These are phyloP conservation scores for Pachycephus smyrnensis DNA, from an alignment of 2,888 invertebrate species.

Conservation along the genomic window DNA sequence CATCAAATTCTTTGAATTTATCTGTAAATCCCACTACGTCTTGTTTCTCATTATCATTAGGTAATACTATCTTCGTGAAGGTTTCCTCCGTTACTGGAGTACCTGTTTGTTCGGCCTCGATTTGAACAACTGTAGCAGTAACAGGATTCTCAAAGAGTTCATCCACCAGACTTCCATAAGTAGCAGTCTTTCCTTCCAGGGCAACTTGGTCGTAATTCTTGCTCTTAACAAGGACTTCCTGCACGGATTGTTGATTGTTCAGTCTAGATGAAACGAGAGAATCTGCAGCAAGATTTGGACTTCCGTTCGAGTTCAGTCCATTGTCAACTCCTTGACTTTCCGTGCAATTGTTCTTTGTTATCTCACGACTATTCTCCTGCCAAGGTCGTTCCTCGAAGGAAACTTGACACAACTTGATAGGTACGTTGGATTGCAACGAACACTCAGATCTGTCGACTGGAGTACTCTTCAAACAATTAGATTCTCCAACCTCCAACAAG, in stretches of 20 bases:
- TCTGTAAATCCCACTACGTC: slow-evolving; percentile 43
- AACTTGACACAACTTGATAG: slow-evolving; percentile 50
- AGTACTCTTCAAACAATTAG: slow-evolving; percentile 53
- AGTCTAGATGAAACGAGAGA: neutral
- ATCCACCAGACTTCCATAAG: slow-evolving; percentile 33
- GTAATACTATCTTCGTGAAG: slow-evolving; percentile 34
- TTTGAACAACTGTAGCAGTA: neutral
- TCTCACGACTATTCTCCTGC: slow-evolving; percentile 46
- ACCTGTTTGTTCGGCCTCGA: slow-evolving; percentile 14
- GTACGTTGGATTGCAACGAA: slow-evolving; percentile 43
- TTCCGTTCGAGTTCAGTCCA: slow-evolving; percentile 36
- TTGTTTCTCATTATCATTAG: slow-evolving; percentile 27
- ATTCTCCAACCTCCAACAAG: slow-evolving; percentile 54
- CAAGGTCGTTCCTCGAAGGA: slow-evolving; percentile 57
- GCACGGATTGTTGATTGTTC: slow-evolving; percentile 17
- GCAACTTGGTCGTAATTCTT: slow-evolving; percentile 50
- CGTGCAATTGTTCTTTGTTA: slow-evolving; percentile 60
- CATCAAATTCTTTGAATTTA: slow-evolving; percentile 55
- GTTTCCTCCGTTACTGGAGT: slow-evolving; percentile 39
- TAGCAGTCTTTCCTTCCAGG: slow-evolving; percentile 41
- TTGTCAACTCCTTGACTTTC: slow-evolving; percentile 41
- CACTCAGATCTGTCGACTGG: slow-evolving; percentile 51
- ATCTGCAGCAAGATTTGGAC: slow-evolving; percentile 20
- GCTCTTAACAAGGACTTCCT: slow-evolving; percentile 32
- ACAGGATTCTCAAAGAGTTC: slow-evolving; percentile 24